Conservation (phyloP, 2,888 invertebrate genomes). For the Meteorus colon region DNA sequence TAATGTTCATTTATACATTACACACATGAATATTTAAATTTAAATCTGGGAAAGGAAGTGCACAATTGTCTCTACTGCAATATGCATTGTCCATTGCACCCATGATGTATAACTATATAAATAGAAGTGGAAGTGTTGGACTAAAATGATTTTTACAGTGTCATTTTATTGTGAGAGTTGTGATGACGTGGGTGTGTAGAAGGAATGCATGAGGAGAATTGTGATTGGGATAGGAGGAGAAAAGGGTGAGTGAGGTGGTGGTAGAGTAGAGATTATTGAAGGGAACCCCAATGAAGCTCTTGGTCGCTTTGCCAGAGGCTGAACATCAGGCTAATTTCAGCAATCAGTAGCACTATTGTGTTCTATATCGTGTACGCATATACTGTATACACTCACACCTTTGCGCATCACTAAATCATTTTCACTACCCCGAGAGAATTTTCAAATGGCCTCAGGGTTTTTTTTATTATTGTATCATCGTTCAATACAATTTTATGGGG, state of each 20-base stretch:
- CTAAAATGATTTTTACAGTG: not conserved
- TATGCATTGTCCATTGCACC: not conserved
- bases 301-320: constrained; percentile 51
- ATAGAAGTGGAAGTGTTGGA: constrained; percentile 7
- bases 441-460: too few species aligned
- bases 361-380: not conserved
- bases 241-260: not conserved
- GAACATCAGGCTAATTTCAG: constrained; percentile 58
- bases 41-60: not conserved
- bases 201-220: not conserved
- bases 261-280: not conserved
- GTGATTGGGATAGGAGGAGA: not conserved
- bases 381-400: not conserved
- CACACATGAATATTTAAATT: constrained; percentile 41
- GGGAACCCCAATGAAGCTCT: constrained; percentile 12
- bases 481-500: too few species aligned
- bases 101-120: not conserved
- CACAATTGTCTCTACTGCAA: constrained; percentile 4
- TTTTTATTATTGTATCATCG: too few species aligned
- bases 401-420: too few species aligned
- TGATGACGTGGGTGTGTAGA: not conserved
- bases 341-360: constrained; percentile 63
- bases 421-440: too few species aligned
- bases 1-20: too few species aligned
- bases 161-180: not conserved